A percentile compares a stretch with the other conserved stretches of the same genome.
Evolutionary conservation across 2,888 invertebrate genomes (phyloP).

Genomic region (Pasiphila rectangulata): DNA sequence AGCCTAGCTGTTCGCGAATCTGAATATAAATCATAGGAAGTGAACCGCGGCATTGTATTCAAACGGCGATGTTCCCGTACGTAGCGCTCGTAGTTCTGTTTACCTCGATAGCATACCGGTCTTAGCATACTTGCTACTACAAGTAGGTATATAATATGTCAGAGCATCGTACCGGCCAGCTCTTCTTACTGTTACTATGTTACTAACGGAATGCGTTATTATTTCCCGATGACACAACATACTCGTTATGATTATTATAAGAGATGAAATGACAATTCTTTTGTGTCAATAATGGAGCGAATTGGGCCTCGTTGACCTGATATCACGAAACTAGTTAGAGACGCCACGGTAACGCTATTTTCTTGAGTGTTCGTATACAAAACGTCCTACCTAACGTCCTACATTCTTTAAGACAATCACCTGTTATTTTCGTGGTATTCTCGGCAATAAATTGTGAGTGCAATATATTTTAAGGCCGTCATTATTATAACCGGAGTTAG

Average conservation of each 20-base stretch:
- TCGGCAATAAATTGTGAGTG: background rate
- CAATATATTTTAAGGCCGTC: constrained; percentile 7
- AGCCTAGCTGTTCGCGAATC: constrained; percentile 5
- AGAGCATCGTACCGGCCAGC: constrained; percentile 54
- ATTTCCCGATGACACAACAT: constrained; percentile 57
- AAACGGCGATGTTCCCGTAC: constrained; percentile 39
- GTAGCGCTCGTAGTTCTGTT: constrained; percentile 51
- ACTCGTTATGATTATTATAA: constrained; percentile 33
- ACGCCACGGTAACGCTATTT: constrained; percentile 16
- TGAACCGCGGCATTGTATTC: constrained; percentile 40
- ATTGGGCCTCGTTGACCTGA: constrained; percentile 24
- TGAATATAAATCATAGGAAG: constrained; percentile 21
- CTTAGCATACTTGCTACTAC: constrained; percentile 24
- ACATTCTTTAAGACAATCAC: background rate
- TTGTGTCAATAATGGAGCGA: constrained; percentile 27
- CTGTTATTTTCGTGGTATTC: background rate
- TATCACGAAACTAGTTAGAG: constrained; percentile 11
- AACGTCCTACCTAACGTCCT: too few species aligned
- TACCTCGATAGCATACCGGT: constrained; percentile 59
- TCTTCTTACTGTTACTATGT: constrained; percentile 62
- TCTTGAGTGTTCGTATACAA: background rate
- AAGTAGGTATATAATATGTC: constrained; percentile 48
- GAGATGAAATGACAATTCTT: constrained; percentile 35
- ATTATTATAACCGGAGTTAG: background rate
- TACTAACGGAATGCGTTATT: constrained; percentile 67